A percentile compares a stretch with the other conserved stretches of the same genome.
These are phyloP conservation scores for Sarotherodon lohbergeri DNA, from an alignment of 2,113 vertebrate species.

Conservation along the genomic window DNA sequence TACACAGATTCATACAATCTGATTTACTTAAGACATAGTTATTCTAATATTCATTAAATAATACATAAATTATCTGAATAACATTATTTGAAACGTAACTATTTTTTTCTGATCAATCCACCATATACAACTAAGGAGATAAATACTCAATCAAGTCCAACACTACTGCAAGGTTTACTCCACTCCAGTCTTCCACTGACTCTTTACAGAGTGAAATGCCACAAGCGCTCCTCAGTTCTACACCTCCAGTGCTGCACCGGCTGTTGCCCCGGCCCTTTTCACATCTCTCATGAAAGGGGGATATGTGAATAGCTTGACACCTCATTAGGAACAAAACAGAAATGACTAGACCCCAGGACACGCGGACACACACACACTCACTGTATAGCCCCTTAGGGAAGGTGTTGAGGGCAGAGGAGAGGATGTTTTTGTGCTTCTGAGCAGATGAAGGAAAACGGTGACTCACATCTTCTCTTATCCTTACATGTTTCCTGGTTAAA, in stretches of 20 bases:
- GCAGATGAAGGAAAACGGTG: constrained; percentile 37
- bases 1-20: neutral
- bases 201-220: neutral
- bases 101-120: neutral
- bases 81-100: neutral
- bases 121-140: neutral
- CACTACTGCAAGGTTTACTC: neutral
- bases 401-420: constrained; percentile 5
- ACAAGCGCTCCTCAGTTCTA: neutral
- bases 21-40: neutral
- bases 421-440: constrained; percentile 53
- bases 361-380: neutral
- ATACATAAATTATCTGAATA: neutral
- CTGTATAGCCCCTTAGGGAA: constrained; percentile 8
- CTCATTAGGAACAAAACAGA: constrained; percentile 33
- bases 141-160: neutral
- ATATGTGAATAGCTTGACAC: constrained; percentile 36
- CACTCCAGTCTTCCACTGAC: neutral
- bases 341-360: neutral
- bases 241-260: neutral
- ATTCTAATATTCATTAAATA: neutral
- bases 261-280: constrained; percentile 13
- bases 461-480: constrained; percentile 57
- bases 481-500: constrained; percentile 47
- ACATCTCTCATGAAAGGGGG: constrained; percentile 6